A percentile compares a stretch with the other conserved stretches of the same genome.
Evolutionary conservation across 1,140 invertebrate species (phyloP).

Genomic region (Macrobrachium rosenbergii): DNA sequence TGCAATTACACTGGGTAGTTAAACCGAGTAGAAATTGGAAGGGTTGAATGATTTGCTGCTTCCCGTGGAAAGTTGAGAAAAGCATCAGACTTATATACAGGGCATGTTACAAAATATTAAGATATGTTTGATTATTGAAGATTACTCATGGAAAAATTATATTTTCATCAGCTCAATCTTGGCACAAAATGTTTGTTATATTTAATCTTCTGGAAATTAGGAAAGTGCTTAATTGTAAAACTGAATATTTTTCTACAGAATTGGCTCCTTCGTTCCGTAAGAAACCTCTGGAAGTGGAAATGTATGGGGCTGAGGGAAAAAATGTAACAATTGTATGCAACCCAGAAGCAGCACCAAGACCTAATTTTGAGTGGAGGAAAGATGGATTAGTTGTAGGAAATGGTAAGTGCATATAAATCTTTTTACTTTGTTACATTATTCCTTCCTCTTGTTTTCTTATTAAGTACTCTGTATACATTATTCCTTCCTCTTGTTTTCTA

Average conservation of each 20-base stretch:
- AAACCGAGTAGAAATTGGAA: too few relatives aligned
- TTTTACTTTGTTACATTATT: neutral
- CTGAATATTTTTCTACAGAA: slow-evolving; percentile 70
- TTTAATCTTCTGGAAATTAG: neutral
- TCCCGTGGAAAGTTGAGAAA: too few relatives aligned
- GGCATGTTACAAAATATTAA: too few relatives aligned
- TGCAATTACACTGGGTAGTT: too few relatives aligned
- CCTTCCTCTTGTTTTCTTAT: slow-evolving; percentile 7
- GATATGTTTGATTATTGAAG: too few relatives aligned
- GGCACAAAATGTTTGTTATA: neutral
- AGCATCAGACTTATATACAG: too few relatives aligned
- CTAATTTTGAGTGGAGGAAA: slow-evolving; percentile 92
- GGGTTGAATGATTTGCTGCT: too few relatives aligned
- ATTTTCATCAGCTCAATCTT: too few relatives aligned
- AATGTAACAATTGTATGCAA: slow-evolving; percentile 93
- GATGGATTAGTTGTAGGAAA: slow-evolving; percentile 83
- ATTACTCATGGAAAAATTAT: too few relatives aligned
- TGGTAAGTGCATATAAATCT: slow-evolving; percentile 28
- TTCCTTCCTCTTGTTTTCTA: neutral
- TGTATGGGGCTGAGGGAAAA: slow-evolving; percentile 89
- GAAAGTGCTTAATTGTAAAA: neutral
- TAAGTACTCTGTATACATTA: neutral
- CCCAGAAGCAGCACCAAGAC: slow-evolving; percentile 93
- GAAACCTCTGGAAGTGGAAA: slow-evolving; percentile 86
- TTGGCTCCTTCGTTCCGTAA: slow-evolving; percentile 93